Percentiles rank a stretch among this genome's conserved stretches.
phyloP scores from a whole-genome alignment of 1,140 invertebrate species.

The Megathymus violae region DNA sequence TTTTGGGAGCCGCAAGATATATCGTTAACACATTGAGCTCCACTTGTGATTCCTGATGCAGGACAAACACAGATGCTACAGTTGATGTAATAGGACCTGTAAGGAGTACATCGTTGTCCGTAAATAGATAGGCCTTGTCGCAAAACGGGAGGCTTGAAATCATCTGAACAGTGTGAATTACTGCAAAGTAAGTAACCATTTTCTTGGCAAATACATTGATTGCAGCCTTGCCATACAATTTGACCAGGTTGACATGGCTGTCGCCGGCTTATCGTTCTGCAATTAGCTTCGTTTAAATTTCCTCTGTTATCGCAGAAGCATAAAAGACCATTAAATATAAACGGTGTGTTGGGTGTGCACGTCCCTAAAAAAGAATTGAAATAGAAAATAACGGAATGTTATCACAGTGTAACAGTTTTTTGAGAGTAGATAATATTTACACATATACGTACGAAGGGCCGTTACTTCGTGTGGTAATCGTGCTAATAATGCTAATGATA shows the following conservation, averaged over 20 bases:
- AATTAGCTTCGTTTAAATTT: slow-evolving; percentile 51
- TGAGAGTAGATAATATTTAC: too few relatives aligned
- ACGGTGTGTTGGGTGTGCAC: slow-evolving; percentile 61
- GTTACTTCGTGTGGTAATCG: slow-evolving; percentile 39
- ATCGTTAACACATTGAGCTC: slow-evolving; percentile 61
- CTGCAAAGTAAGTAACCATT: slow-evolving; percentile 59
- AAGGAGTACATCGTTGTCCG: slow-evolving; percentile 56
- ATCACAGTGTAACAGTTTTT: too few relatives aligned
- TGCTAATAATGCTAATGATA: slow-evolving; percentile 54
- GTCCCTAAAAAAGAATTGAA: slow-evolving; percentile 45
- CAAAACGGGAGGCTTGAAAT: slow-evolving; percentile 6
- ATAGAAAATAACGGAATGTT: too few relatives aligned
- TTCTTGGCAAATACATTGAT: slow-evolving; percentile 60
- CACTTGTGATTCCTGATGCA: slow-evolving; percentile 51
- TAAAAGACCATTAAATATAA: slow-evolving; percentile 52
- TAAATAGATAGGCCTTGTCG: slow-evolving; percentile 31
- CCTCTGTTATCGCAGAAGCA: slow-evolving; percentile 61
- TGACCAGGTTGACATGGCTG: slow-evolving; percentile 56
- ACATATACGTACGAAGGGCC: slow-evolving; percentile 50
- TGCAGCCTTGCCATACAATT: slow-evolving; percentile 58
- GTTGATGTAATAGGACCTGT: slow-evolving; percentile 65
- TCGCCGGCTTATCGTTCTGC: slow-evolving; percentile 46
- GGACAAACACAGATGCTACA: slow-evolving; percentile 69
- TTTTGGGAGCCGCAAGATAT: slow-evolving; percentile 51
- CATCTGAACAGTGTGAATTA: slow-evolving; percentile 43